Percentiles rank a stretch among this genome's conserved stretches.
Conservation (phyloP, 2,113 vertebrate species). For the Poeciliopsis retropinna region DNA sequence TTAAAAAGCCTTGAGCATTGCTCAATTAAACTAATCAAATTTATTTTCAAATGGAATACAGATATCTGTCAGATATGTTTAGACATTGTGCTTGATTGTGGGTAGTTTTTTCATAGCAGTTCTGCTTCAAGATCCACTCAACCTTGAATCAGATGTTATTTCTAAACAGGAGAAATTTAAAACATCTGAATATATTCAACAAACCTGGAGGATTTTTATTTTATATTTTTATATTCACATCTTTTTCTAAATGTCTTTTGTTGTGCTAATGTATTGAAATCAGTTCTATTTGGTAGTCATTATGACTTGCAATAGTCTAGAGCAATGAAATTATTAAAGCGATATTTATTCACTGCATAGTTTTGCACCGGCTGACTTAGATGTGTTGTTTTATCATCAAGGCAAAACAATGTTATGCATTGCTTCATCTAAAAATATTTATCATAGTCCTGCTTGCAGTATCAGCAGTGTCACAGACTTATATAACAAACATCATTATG, state of each 20-base stretch:
- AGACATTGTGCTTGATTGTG: not conserved
- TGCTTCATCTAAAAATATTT: constrained; percentile 30
- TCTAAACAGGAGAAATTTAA: constrained; percentile 58
- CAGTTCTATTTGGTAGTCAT: constrained; percentile 1
- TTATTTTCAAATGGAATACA: not conserved
- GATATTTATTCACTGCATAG: constrained; percentile 8
- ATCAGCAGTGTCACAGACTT: constrained; percentile 31
- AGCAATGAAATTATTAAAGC: constrained; percentile 1
- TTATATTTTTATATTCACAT: constrained; percentile 9
- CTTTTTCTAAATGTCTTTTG: constrained; percentile 18
- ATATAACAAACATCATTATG: constrained; percentile 25
- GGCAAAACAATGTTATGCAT: constrained; percentile 11
- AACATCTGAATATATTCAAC: constrained; percentile 51
- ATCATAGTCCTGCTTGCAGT: constrained; percentile 21
- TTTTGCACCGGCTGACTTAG: constrained; percentile 9
- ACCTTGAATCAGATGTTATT: constrained; percentile 14
- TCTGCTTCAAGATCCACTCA: not conserved
- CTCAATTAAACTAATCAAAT: not conserved
- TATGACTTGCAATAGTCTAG: not conserved
- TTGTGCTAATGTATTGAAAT: constrained; percentile 1
- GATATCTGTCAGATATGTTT: not conserved
- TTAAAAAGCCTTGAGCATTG: not conserved
- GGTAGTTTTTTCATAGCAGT: not conserved
- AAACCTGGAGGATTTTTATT: constrained; percentile 20
- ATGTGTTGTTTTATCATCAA: constrained; percentile 26